Conservation (phyloP, 2,888 invertebrate genomes). For the Octonoba sinensis region DNA sequence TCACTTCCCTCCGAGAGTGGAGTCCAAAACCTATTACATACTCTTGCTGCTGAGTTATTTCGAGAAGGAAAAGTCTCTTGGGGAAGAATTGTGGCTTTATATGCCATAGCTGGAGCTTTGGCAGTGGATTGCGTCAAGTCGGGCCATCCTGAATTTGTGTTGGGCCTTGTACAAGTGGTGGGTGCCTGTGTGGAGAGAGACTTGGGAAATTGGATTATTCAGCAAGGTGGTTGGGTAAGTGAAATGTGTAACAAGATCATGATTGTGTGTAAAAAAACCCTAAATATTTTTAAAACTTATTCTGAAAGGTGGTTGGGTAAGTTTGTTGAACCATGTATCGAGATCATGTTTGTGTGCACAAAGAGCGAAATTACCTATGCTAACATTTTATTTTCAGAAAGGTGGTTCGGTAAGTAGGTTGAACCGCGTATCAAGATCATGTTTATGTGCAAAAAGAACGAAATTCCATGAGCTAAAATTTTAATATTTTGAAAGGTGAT, state of each 20-base stretch:
- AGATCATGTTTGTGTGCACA: too few relatives aligned
- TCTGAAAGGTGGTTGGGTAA: too few relatives aligned
- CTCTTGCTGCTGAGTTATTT: constrained; percentile 81
- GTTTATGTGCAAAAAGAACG: too few relatives aligned
- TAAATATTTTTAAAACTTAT: too few relatives aligned
- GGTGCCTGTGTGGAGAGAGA: constrained; percentile 80
- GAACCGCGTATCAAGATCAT: too few relatives aligned
- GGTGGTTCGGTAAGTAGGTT: too few relatives aligned
- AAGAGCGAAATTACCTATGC: too few relatives aligned
- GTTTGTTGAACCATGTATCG: too few relatives aligned
- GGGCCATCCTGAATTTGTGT: constrained; percentile 83
- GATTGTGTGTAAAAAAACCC: too few relatives aligned
- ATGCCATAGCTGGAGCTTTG: constrained; percentile 85
- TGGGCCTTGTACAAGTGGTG: constrained; percentile 83
- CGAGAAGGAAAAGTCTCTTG: constrained; percentile 74
- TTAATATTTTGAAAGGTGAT: too few relatives aligned
- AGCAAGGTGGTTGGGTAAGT: constrained; percentile 85
- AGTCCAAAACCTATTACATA: constrained; percentile 77
- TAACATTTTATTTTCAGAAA: too few relatives aligned
- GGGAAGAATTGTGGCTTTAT: constrained; percentile 80
- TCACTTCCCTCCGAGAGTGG: constrained; percentile 69
- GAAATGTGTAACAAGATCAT: background rate
- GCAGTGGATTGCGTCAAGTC: constrained; percentile 82
- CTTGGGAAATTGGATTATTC: constrained; percentile 82
- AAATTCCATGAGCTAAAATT: too few relatives aligned